Evolutionary conservation across 2,113 vertebrate species (phyloP), one percentile per base, ranked within the genome.

Genomic region (Anguilla japonica): DNA sequence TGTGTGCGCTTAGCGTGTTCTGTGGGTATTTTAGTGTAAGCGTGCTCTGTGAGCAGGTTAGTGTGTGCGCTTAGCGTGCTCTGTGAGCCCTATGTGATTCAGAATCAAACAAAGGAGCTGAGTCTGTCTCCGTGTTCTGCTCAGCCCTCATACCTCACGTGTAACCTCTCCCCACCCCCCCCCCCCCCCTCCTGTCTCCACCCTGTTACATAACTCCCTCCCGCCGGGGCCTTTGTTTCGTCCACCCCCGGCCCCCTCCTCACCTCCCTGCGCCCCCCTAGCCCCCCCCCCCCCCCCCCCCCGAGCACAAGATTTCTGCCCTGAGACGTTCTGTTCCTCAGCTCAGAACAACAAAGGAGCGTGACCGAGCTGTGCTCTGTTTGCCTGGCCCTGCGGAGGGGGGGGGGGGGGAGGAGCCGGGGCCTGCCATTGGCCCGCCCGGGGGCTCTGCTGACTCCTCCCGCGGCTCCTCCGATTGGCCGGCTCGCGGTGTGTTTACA

Each of bases 321-420:
- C 41, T 4, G 87, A 92, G 89, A 94, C 93, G 92, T 90, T 92
- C 86, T 93, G 93, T 95, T 88, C 91, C 87, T 20, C 5, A 78
- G 67, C 15, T 60, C 90, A 92, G 89, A 89, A 93, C 89, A 93
- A 90, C 91, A 84, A 85, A 67, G 20, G 22, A 18, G 11, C 22
- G 79, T 57, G 14, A 93, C 94, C 89, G 79, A 89, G 89, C 80
- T 26, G 53, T 39, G 79, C 75, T 11, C 87, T 85, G 87, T 87
- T 86, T 39, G 87, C 88, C 87, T 86, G 34, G 88, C 85, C 85
- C 85, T 5, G 46, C 75, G 81, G 63, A 67, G 90, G 5, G 84
- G 41, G n/a, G 63, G 78, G 50, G 82, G 63, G 60, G 90, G 7
- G 84, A 56, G 34, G 67, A 71, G 57, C 63, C 39, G 40, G 34